Base-by-base conservation (phyloP, 2,113 vertebrate species). In the Archocentrus centrarchus region DNA sequence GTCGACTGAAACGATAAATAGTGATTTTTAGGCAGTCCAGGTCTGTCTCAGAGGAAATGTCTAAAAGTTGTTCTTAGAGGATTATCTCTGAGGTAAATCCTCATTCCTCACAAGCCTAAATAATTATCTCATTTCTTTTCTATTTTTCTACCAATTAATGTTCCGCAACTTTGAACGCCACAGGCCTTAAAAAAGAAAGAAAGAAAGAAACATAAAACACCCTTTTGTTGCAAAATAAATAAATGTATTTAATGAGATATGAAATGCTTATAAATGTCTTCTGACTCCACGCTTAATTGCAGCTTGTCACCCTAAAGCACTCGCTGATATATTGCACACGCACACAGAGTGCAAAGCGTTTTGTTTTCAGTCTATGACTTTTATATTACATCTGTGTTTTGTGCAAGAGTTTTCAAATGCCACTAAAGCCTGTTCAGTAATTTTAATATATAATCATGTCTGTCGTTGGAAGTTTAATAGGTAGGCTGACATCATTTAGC, bases 231-330 rank as follows among this genome's bases (percentile, higher is more conserved):
- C 75, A 92, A 93, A 91, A 94, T 93, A 93, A 91, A 94, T 94
- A 95, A 91, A 94, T 92, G 84, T 93, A 94, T 95, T 96, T 93
- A 94, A 95, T 94, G 93, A 95, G 92, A 94, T 95, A 93, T 93
- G 91, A 92, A 94, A 95, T 86, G 91, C 92, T 88, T 87, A 87
- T 91, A 92, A 94, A 95, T 92, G 91, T 93, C 81, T 89, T 83
- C 85, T 86, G 85, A 81, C 89, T 93, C 76, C 91, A 93, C 80
- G 91, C 89, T 92, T 94, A 95, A 94, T 93, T 95, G 92, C 93
- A 89, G 87, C 92, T 94, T 95, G 93, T 96, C 95, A 95, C 93
- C 93, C 92, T 91, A 94, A 93, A 95, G 92, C 93, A 91, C 92
- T 94, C 57, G 7, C 44, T 94, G 92, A 96, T 94, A 81, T 93